These are phyloP conservation scores for Porites lutea DNA, from an alignment of 64 coral and sea anemone species.

Conservation along the genomic window DNA sequence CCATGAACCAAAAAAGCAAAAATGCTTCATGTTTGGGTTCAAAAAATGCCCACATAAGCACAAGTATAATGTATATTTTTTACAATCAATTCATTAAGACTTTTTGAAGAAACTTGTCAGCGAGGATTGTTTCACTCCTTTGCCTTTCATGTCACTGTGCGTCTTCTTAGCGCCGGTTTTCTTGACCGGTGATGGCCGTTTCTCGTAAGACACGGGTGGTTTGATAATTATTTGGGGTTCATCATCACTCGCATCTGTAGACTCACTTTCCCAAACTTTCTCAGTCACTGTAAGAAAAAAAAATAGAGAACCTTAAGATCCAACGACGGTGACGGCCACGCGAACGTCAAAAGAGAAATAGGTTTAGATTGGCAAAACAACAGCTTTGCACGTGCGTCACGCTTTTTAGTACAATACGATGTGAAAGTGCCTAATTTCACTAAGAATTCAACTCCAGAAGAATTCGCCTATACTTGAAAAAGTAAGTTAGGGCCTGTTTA, in stretches of 20 bases:
- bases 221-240: constrained; percentile 40
- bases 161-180: constrained; percentile 17
- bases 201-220: background rate
- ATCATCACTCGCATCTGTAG: constrained; percentile 90
- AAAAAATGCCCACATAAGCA: background rate
- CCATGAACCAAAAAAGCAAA: too few species aligned
- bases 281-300: constrained; percentile 75
- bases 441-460: too few species aligned
- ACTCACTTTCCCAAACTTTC: constrained; percentile 90
- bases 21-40: too few species aligned
- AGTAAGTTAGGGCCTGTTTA: too few species aligned
- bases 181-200: constrained; percentile 2
- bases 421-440: too few species aligned
- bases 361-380: too few species aligned
- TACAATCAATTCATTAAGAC: constrained; percentile 11
- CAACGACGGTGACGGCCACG: too few species aligned
- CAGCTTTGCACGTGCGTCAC: too few species aligned
- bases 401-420: too few species aligned
- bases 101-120: constrained; percentile 92
- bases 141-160: constrained; percentile 50
- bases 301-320: too few species aligned
- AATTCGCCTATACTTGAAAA: too few species aligned
- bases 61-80: background rate
- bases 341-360: too few species aligned
- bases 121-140: constrained; percentile 77